Evolutionary conservation across 2,888 invertebrate genomes (phyloP).

Genomic region (Tricholauxania praeusta): DNA sequence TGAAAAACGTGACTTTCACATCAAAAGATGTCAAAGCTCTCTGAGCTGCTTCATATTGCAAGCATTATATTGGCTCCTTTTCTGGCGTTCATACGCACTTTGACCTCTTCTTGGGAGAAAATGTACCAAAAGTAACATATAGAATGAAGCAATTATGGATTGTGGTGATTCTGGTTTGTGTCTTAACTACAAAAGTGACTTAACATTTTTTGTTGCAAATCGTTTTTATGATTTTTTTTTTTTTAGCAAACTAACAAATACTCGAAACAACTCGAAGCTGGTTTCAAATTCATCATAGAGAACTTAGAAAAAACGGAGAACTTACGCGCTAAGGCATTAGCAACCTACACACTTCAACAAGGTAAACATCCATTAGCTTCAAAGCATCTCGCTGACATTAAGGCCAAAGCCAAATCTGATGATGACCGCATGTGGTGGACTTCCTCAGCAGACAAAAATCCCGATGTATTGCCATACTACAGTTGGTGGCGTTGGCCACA

Average conservation of each 20-base stretch:
- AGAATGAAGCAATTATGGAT: no score
- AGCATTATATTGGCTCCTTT: no score
- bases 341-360: constrained; percentile 81
- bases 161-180: no score
- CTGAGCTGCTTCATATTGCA: no score
- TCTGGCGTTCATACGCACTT: no score
- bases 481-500: constrained; percentile 68
- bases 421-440: constrained; percentile 86
- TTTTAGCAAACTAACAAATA: constrained; percentile 63
- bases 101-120: no score
- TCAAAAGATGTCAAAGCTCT: no score
- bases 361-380: constrained; percentile 79
- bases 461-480: neutral
- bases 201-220: constrained; percentile 46
- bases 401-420: constrained; percentile 72
- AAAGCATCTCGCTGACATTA: constrained; percentile 53
- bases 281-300: constrained; percentile 79
- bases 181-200: neutral
- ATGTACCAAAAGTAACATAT: no score
- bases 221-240: constrained; percentile 6
- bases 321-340: constrained; percentile 81
- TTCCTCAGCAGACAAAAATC: constrained; percentile 69
- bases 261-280: constrained; percentile 79
- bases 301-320: constrained; percentile 75
- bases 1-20: no score